phyloP scores from a whole-genome alignment of 2,797 vertebrate species.

The Danio aesculapii region DNA sequence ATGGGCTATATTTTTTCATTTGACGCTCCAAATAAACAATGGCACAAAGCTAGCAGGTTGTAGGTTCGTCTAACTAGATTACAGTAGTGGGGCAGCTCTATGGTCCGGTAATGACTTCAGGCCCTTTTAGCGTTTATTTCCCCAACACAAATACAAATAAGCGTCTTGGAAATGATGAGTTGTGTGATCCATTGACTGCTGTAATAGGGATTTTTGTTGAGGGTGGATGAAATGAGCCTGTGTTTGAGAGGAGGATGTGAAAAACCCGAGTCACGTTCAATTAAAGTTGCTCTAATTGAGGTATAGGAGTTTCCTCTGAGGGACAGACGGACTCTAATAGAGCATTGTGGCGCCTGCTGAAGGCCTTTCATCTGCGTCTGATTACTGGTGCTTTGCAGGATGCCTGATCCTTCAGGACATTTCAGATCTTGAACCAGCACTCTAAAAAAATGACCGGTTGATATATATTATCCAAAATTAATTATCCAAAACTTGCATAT shows the following conservation, averaged over 20 bases:
- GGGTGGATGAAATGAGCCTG: constrained; percentile 41
- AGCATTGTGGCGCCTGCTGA: constrained; percentile 48
- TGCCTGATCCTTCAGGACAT: not conserved
- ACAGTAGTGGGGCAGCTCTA: constrained; percentile 66
- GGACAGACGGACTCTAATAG: constrained; percentile 52
- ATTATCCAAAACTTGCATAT: too few species aligned
- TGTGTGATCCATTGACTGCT: constrained; percentile 69
- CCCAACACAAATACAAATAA: constrained; percentile 73
- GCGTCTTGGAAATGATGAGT: constrained; percentile 65
- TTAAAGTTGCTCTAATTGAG: constrained; percentile 66
- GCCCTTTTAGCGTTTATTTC: constrained; percentile 60
- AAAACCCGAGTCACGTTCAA: constrained; percentile 62
- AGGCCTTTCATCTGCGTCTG: constrained; percentile 20
- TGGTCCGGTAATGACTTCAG: constrained; percentile 70
- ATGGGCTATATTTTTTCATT: constrained; percentile 35
- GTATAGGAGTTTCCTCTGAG: constrained; percentile 62
- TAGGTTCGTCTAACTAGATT: constrained; percentile 60
- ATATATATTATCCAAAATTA: too few species aligned
- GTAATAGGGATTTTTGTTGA: constrained; percentile 66
- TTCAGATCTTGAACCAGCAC: not conserved
- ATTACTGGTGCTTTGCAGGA: not conserved
- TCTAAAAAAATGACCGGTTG: too few species aligned
- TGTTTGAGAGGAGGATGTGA: constrained; percentile 61
- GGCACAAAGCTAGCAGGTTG: constrained; percentile 26
- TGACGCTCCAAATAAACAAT: constrained; percentile 17